A percentile compares a stretch with the other conserved stretches of the same genome.
These are phyloP conservation scores for Halyomorpha halys DNA, from an alignment of 1,140 invertebrate genomes.

Conservation along the genomic window DNA sequence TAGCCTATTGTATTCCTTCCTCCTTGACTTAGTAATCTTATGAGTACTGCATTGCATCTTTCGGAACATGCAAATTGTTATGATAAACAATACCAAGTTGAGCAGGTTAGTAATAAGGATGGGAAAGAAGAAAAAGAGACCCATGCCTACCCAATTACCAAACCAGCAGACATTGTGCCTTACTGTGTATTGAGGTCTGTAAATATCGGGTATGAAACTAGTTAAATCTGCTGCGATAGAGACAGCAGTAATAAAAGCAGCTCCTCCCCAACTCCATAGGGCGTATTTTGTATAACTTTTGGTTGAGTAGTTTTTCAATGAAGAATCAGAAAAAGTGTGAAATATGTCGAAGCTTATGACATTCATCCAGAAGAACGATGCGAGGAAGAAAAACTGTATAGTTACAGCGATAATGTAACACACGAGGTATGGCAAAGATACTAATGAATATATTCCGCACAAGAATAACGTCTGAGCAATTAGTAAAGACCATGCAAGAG, in stretches of 20 bases:
- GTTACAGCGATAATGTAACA: slow-evolving; percentile 1
- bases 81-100: slow-evolving; percentile 37
- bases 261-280: slow-evolving; percentile 13
- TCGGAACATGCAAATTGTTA: slow-evolving; percentile 34
- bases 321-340: slow-evolving; percentile 32
- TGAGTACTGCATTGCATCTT: slow-evolving; percentile 28
- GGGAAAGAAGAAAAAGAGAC: slow-evolving; percentile 39
- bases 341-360: slow-evolving; percentile 22
- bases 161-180: slow-evolving; percentile 35
- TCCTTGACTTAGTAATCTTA: slow-evolving; percentile 20
- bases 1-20: slow-evolving; percentile 34
- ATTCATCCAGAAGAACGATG: slow-evolving; percentile 26
- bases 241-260: neutral
- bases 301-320: slow-evolving; percentile 32
- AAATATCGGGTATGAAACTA: slow-evolving; percentile 18
- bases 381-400: slow-evolving; percentile 30
- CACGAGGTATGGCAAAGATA: neutral
- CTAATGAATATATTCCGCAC: slow-evolving; percentile 7
- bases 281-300: slow-evolving; percentile 33
- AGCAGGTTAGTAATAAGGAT: slow-evolving; percentile 34
- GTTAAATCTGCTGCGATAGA: slow-evolving; percentile 9
- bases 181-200: slow-evolving; percentile 33
- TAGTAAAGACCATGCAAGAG: slow-evolving; percentile 3
- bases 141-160: slow-evolving; percentile 32
- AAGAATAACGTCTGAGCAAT: slow-evolving; percentile 12